Evolutionary conservation across 2,888 invertebrate genomes (phyloP).

Genomic region (Mamestra brassicae): DNA sequence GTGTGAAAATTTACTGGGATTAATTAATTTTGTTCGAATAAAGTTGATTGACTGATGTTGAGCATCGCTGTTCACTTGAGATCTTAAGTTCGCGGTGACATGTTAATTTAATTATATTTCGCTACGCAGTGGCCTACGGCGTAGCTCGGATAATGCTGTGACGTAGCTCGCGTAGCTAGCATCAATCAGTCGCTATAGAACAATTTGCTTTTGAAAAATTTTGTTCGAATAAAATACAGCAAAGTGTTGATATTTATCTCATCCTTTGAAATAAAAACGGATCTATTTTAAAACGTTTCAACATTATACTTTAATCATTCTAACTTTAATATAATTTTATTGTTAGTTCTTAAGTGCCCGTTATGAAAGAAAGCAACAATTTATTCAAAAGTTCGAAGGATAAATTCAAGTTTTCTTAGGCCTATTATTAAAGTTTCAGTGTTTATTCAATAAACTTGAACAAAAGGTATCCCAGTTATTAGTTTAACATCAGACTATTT

Average conservation of each 20-base stretch:
- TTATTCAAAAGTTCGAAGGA: slow-evolving; percentile 8
- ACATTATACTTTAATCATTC: no score
- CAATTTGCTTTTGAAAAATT: no score
- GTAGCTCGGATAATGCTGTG: not conserved
- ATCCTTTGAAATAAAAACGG: no score
- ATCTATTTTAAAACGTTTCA: no score
- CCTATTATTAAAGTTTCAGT: slow-evolving; percentile 30
- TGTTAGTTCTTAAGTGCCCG: not conserved
- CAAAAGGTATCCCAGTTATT: slow-evolving; percentile 29
- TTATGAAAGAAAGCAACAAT: not conserved
- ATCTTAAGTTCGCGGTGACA: not conserved
- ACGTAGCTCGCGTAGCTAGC: not conserved
- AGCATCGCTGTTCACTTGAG: not conserved
- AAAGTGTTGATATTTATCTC: no score
- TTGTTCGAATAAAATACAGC: no score
- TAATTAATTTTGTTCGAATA: not conserved
- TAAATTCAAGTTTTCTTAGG: slow-evolving; percentile 26
- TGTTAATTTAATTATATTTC: not conserved
- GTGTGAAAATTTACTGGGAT: not conserved
- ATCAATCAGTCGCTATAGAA: no score
- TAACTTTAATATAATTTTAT: not conserved
- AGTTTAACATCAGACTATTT: slow-evolving; percentile 7
- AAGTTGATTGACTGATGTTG: not conserved
- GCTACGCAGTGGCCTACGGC: not conserved
- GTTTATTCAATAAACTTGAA: slow-evolving; percentile 32